Evolutionary conservation across 1,140 invertebrate genomes (phyloP).

Genomic region (Amphibalanus amphitrite): DNA sequence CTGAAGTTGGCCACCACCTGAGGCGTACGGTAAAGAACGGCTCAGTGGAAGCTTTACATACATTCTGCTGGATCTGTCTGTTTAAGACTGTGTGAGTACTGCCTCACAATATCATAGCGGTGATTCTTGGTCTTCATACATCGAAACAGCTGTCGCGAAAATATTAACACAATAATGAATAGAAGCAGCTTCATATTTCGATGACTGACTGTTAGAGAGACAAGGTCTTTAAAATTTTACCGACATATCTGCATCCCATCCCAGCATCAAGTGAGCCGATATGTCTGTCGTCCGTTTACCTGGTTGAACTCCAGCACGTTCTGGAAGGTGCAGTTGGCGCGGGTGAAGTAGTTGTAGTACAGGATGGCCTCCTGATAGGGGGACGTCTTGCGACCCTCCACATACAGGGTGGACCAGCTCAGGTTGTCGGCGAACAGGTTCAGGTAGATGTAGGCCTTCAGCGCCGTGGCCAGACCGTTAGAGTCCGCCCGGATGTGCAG

Average conservation of each 20-base stretch:
- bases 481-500: conserved; percentile 71
- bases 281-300: background rate
- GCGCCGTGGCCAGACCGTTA: conserved; percentile 33
- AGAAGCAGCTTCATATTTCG: too few species aligned
- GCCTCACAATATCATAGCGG: too few species aligned
- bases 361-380: conserved; percentile 32
- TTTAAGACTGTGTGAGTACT: too few species aligned
- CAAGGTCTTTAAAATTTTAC: too few species aligned
- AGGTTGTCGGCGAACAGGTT: conserved; percentile 34
- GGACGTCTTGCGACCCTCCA: conserved; percentile 28
- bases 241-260: too few species aligned
- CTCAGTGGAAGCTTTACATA: too few species aligned
- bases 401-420: conserved; percentile 31
- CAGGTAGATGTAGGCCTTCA: conserved; percentile 30
- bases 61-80: too few species aligned
- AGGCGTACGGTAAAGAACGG: background rate
- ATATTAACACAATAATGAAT: too few species aligned
- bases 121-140: too few species aligned
- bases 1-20: conserved; percentile 83
- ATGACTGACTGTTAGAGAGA: too few species aligned
- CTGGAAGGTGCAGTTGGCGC: conserved; percentile 21
- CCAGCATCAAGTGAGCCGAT: too few species aligned
- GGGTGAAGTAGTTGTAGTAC: conserved; percentile 30
- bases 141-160: too few species aligned
- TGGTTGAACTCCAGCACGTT: conserved; percentile 17